Evolutionary conservation across 2,888 invertebrate species (phyloP).

Genomic region (Xiphydria camelus): DNA sequence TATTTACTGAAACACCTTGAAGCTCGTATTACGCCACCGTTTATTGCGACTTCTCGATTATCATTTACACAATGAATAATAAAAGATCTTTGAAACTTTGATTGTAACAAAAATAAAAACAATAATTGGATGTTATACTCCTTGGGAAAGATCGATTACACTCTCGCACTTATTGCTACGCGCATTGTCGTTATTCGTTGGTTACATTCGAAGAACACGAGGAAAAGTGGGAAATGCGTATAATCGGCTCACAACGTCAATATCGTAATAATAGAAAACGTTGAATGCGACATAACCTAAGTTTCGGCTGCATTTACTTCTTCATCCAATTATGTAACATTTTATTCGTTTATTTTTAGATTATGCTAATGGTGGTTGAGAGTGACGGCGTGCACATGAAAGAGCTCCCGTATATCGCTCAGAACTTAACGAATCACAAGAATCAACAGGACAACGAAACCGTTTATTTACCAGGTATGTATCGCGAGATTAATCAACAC

Average conservation of each 20-base stretch:
- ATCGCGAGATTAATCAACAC: not conserved
- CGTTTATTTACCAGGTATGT: constrained; percentile 28
- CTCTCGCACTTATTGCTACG: no score
- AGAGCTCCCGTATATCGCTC: constrained; percentile 40
- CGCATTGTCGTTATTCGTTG: not conserved
- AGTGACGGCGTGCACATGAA: constrained; percentile 48
- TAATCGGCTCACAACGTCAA: no score
- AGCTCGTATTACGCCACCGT: no score
- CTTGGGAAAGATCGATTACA: no score
- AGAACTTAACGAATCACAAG: constrained; percentile 26
- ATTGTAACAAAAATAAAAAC: no score
- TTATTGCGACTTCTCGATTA: no score
- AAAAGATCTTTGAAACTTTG: no score
- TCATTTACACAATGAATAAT: no score
- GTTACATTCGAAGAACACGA: not conserved
- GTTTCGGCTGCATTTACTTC: not conserved
- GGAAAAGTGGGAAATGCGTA: no score
- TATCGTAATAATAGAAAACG: no score
- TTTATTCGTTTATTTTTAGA: constrained; percentile 38
- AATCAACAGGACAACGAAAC: constrained; percentile 18
- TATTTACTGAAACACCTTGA: no score
- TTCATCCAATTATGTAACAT: constrained; percentile 24
- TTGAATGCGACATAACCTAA: not conserved
- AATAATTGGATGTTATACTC: no score
- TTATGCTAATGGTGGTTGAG: constrained; percentile 53